Conservation (phyloP, 37 sponge, comb jelly and placozoan genomes). For the Theonella swinhoei region DNA sequence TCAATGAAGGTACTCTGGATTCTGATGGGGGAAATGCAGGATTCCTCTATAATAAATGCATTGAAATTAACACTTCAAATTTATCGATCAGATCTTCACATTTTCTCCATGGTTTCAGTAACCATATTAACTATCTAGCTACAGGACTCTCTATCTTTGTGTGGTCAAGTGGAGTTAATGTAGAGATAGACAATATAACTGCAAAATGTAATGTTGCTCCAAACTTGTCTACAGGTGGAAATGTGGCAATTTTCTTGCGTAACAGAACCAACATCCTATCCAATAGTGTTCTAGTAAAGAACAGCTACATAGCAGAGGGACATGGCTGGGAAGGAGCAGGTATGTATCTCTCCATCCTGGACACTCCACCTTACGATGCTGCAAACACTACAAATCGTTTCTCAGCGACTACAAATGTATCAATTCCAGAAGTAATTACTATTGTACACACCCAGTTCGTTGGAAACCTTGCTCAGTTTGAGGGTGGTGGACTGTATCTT, state of each 20-base stretch:
- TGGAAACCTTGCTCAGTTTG: not conserved
- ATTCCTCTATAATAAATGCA: not conserved
- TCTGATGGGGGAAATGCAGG: not conserved
- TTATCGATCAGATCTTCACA: not conserved
- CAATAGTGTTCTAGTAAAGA: not conserved
- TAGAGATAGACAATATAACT: not conserved
- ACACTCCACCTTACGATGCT: not conserved
- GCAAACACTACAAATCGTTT: not conserved
- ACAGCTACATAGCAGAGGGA: conserved; percentile 4
- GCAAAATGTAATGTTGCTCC: not conserved
- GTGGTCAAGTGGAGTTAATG: not conserved
- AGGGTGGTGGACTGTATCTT: not conserved
- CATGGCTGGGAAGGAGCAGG: not conserved
- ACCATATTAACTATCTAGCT: not conserved
- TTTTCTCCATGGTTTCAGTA: not conserved
- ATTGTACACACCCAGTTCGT: not conserved
- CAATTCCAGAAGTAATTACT: not conserved
- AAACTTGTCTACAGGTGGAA: not conserved
- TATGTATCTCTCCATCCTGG: conserved; percentile 2
- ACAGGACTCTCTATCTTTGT: not conserved
- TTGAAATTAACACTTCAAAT: not conserved
- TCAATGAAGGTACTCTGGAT: not conserved
- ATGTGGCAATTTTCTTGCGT: not conserved
- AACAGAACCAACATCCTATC: not conserved
- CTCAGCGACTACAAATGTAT: not conserved